These are phyloP conservation scores for Notechis scutatus DNA, from an alignment of 2,113 vertebrate species.

Conservation along the genomic window DNA sequence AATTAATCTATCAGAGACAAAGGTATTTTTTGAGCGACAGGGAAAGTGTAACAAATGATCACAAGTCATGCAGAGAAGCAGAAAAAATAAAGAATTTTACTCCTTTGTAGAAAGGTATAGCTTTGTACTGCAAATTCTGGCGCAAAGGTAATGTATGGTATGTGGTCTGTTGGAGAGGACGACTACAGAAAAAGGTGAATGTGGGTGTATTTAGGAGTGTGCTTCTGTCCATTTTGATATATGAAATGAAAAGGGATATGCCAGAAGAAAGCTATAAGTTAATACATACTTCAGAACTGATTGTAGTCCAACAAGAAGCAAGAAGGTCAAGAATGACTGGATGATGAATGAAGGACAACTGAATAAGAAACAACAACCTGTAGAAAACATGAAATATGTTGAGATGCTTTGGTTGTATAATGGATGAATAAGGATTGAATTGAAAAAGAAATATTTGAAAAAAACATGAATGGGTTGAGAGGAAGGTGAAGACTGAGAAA, in stretches of 20 bases:
- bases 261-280: background rate
- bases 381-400: background rate
- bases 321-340: background rate
- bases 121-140: background rate
- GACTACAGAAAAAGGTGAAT: background rate
- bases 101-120: background rate
- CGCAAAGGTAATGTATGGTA: background rate
- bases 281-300: background rate
- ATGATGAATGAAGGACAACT: background rate
- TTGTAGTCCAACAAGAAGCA: background rate
- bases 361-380: background rate
- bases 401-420: background rate
- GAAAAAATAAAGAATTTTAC: background rate
- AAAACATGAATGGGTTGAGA: background rate
- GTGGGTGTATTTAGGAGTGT: background rate
- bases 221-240: background rate
- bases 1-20: background rate
- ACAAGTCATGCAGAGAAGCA: background rate
- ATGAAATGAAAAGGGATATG: background rate
- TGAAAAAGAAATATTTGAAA: background rate
- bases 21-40: background rate
- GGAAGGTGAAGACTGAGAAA: background rate
- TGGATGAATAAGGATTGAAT: background rate
- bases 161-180: background rate
- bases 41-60: background rate